Base-by-base conservation (phyloP, 2,113 vertebrate species). In the Paradisaea rubra region DNA sequence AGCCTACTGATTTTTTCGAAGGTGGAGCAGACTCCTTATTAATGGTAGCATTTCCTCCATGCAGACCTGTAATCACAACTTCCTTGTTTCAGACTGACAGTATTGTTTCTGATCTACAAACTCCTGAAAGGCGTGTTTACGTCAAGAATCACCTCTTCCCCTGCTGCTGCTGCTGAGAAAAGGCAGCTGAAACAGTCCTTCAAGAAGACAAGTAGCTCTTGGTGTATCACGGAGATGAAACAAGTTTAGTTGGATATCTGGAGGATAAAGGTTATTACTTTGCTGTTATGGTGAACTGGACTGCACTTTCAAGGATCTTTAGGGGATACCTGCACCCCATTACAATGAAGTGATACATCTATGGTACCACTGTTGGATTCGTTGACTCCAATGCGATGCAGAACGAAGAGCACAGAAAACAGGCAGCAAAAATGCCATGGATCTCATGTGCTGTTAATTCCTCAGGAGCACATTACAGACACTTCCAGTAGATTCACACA, bases 41-140 rank as follows among this genome's bases (percentile, higher is more conserved):
- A 95, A 88, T 91, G 91, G 71, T 81, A 78, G 76, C 85, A 74
- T 94, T 95, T 94, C 88, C 74, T 94, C 56, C 49, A 56, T 21
- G 68, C 30, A 91, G 76, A 64, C 56, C 31, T 91, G 52, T 83
- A 95, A 94, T 88, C 64, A 91, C 31, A 93, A 53, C 86, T 95
- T 97, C 94, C 89, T 90, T 74, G 52, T 94, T 91, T 88, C 77
- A 87, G n/a, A 47, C 27, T 92, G 80, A 70, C 72, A 83, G 22
- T 64, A 60, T 49, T 81, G 13, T 70, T 96, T 88, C 64, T 86
- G 73, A 93, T 76, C 71, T 91, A 39, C 49, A 83, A 91, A 83
- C 39, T 91, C 60, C 60, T 81, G 69, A 94, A 83, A 91, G 64
- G 11, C 8, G 42, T 89, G 45, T 95, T 94, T 93, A 94, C 76